phyloP scores from a whole-genome alignment of 92 coral and sea anemone species.

The Palythoa heliodiscus region DNA sequence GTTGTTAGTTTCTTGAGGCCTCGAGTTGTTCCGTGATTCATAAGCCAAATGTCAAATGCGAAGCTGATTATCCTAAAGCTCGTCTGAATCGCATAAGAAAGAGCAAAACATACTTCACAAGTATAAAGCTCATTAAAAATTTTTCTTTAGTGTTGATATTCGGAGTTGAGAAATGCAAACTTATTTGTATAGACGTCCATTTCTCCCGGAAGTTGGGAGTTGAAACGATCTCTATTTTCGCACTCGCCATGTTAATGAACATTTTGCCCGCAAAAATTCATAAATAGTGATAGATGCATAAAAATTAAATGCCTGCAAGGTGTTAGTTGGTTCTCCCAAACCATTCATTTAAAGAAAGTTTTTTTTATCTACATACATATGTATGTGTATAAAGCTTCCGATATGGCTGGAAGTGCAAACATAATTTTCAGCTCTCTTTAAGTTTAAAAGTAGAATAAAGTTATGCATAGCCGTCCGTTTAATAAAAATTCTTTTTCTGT shows the following conservation, averaged over 20 bases:
- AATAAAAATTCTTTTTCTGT: constrained; percentile 2
- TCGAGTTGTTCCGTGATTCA: not conserved
- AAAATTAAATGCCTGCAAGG: not conserved
- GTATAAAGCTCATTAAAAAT: not conserved
- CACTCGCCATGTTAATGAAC: not conserved
- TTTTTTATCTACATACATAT: not conserved
- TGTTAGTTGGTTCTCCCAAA: not conserved
- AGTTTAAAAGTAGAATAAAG: not conserved
- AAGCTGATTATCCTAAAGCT: not conserved
- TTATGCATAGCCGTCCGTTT: not conserved
- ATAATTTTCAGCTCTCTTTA: not conserved
- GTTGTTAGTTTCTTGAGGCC: constrained; percentile 25
- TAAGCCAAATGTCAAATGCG: constrained; percentile 14
- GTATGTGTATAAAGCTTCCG: not conserved
- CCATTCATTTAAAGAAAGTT: not conserved
- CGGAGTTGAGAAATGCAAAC: not conserved
- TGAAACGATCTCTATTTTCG: constrained; percentile 3
- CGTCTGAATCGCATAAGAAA: not conserved
- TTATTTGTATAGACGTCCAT: not conserved
- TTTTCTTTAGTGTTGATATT: not conserved
- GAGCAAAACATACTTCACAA: not conserved
- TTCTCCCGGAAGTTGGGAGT: constrained; percentile 45
- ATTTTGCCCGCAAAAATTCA: not conserved
- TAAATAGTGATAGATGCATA: not conserved
- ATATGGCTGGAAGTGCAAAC: not conserved